phyloP scores from a whole-genome alignment of 2,113 vertebrate species.

The Limanda limanda region DNA sequence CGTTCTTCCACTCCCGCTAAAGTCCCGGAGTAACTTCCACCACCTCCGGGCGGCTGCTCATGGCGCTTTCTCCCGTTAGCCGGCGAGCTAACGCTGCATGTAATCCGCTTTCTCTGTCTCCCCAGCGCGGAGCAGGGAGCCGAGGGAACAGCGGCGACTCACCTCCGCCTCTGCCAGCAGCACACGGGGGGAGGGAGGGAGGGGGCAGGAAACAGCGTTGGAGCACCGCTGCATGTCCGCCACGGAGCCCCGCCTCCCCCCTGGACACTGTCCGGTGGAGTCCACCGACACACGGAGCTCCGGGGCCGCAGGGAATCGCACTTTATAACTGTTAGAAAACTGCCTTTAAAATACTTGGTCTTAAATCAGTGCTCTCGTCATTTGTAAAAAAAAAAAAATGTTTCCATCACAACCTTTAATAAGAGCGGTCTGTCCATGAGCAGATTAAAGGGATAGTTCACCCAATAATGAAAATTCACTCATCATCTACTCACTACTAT shows the following conservation, averaged over 20 bases:
- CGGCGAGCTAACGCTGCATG: conserved; percentile 57
- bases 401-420: background rate
- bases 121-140: conserved; percentile 35
- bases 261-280: conserved; percentile 42
- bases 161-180: conserved; percentile 50
- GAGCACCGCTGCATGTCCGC: conserved; percentile 32
- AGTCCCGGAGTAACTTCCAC: conserved; percentile 63
- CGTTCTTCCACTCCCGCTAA: conserved; percentile 33
- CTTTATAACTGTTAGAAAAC: background rate
- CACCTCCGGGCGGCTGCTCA: conserved; percentile 48
- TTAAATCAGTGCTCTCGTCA: background rate
- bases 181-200: background rate
- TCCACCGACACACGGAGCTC: background rate
- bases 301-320: background rate
- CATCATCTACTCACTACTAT: too few relatives aligned
- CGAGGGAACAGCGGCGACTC: conserved; percentile 40
- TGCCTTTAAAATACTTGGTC: background rate
- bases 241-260: conserved; percentile 60
- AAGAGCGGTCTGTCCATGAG: background rate
- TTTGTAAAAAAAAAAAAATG: too few relatives aligned
- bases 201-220: conserved; percentile 52
- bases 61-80: conserved; percentile 65
- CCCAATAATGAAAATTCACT: too few relatives aligned
- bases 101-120: conserved; percentile 51
- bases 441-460: too few relatives aligned